phyloP scores from a whole-genome alignment of 2,888 invertebrate genomes.

The Anthrax anthrax region DNA sequence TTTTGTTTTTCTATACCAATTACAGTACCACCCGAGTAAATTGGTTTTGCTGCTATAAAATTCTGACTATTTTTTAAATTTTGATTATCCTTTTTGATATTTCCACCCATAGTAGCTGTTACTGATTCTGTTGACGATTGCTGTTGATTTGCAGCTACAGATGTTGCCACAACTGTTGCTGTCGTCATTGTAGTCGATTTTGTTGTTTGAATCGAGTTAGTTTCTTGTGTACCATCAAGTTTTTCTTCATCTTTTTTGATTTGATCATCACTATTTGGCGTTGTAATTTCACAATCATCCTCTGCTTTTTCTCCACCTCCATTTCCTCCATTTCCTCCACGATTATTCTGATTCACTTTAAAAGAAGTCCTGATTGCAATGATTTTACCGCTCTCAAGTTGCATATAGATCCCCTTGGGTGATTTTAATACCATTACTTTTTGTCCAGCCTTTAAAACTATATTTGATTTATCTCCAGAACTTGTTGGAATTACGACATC shows the following conservation, averaged over 20 bases:
- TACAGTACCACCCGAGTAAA: neutral
- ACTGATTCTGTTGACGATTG: neutral
- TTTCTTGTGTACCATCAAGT: neutral
- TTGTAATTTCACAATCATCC: neutral
- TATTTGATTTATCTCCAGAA: slow-evolving; percentile 76
- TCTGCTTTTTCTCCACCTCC: neutral
- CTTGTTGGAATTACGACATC: slow-evolving; percentile 89
- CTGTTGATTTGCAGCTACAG: neutral
- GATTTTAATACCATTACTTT: slow-evolving; percentile 89
- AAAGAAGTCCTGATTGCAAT: slow-evolving; percentile 58
- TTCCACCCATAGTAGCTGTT: neutral
- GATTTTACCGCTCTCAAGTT: slow-evolving; percentile 85
- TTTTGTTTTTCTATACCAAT: neutral
- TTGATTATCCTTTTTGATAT: neutral
- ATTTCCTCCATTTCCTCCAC: slow-evolving; percentile 5
- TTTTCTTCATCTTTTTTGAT: neutral
- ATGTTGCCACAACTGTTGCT: neutral
- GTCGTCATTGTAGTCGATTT: neutral
- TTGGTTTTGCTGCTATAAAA: neutral
- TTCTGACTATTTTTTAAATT: neutral
- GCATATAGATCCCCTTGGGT: slow-evolving; percentile 91
- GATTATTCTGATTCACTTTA: slow-evolving; percentile 22
- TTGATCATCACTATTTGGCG: neutral
- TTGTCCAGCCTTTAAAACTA: slow-evolving; percentile 84
- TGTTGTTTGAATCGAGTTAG: neutral